These are phyloP conservation scores for Synanthedon andrenaeformis DNA, from an alignment of 2,888 invertebrate genomes.

Conservation along the genomic window DNA sequence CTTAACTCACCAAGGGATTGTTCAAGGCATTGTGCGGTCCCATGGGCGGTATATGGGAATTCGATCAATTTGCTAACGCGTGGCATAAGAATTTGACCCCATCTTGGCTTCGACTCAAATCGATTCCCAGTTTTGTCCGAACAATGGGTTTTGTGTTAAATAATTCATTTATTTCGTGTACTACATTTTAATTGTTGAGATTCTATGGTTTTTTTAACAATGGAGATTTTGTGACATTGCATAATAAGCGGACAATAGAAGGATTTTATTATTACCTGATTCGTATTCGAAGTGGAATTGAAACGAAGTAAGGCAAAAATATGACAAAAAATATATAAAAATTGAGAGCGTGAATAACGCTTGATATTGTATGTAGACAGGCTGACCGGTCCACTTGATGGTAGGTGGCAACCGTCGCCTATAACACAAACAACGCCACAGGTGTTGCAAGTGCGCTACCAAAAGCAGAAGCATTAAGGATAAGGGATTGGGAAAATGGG, in stretches of 20 bases:
- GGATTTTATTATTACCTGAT: no score
- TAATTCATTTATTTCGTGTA: conserved; percentile 43
- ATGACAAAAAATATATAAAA: no score
- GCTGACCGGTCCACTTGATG: no score
- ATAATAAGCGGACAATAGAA: not conserved
- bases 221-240: not conserved
- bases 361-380: no score
- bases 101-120: conserved; percentile 31
- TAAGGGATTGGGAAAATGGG: no score
- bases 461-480: no score
- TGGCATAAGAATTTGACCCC: conserved; percentile 46
- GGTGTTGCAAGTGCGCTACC: no score
- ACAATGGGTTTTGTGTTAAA: conserved; percentile 51
- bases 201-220: conserved; percentile 21
- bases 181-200: conserved; percentile 46
- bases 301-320: no score
- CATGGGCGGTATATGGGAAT: conserved; percentile 64
- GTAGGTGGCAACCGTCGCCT: no score
- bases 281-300: no score
- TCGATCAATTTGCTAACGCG: conserved; percentile 61
- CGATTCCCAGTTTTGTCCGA: conserved; percentile 38
- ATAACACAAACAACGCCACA: no score
- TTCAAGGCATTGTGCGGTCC: conserved; percentile 38
- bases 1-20: conserved; percentile 43
- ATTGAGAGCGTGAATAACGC: no score